phyloP scores from a whole-genome alignment of 2,888 invertebrate species.

The Dioctria rufipes region DNA sequence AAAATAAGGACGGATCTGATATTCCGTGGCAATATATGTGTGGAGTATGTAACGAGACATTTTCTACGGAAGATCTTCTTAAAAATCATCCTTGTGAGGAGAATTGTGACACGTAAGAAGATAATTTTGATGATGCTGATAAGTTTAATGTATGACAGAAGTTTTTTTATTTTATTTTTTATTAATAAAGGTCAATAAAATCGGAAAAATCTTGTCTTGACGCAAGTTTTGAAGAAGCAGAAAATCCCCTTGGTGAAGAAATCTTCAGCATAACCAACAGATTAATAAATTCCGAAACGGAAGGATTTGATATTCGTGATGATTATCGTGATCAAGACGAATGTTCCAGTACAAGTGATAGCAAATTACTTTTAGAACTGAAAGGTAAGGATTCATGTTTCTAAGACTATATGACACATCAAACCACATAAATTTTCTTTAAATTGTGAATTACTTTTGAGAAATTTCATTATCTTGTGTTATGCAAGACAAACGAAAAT shows the following conservation, averaged over 20 bases:
- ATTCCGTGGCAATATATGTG: slow-evolving; percentile 36
- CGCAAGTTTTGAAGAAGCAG: slow-evolving; percentile 1
- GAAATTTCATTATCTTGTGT: too few species aligned
- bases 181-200: slow-evolving; percentile 8
- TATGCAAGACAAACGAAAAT: too few species aligned
- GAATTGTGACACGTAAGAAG: slow-evolving; percentile 4
- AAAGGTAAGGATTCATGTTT: not conserved
- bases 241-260: slow-evolving; percentile 13
- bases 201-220: slow-evolving; percentile 10
- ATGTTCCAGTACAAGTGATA: slow-evolving; percentile 66
- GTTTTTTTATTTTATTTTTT: not conserved
- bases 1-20: slow-evolving; percentile 10
- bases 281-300: slow-evolving; percentile 20
- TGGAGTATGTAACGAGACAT: slow-evolving; percentile 13
- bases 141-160: not conserved
- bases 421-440: too few species aligned
- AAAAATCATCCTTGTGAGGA: slow-evolving; percentile 27
- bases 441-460: too few species aligned
- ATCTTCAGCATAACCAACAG: slow-evolving; percentile 3
- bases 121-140: not conserved
- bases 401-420: too few species aligned
- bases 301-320: not conserved
- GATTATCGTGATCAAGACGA: slow-evolving; percentile 63
- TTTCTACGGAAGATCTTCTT: slow-evolving; percentile 10
- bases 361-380: slow-evolving; percentile 60